phyloP scores from a whole-genome alignment of 2,888 invertebrate genomes.

The Pegoplata infirma region DNA sequence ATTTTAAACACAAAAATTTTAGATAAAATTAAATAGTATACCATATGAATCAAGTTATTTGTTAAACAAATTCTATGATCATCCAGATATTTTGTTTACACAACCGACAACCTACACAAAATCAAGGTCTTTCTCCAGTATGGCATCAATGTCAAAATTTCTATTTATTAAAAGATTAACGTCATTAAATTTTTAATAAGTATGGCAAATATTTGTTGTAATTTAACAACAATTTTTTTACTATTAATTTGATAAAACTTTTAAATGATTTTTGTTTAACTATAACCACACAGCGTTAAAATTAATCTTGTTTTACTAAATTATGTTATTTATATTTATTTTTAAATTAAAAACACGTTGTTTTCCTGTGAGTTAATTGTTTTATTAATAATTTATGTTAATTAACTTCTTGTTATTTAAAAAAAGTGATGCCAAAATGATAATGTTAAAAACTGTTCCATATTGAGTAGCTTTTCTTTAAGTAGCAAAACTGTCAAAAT shows the following conservation, averaged over 20 bases:
- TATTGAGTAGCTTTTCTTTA: conserved; percentile 4
- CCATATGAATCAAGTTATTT: conserved; percentile 2
- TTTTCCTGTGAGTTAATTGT: not conserved
- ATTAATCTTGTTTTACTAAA: not conserved
- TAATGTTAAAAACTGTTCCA: not conserved
- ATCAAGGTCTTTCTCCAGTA: conserved; percentile 59
- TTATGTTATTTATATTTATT: not conserved
- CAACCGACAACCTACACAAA: conserved; percentile 54
- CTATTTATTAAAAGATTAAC: conserved; percentile 33
- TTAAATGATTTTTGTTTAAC: not conserved
- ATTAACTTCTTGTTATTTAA: conserved; percentile 23
- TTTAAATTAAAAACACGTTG: conserved; percentile 5
- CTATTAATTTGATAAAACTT: not conserved
- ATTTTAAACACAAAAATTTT: not conserved
- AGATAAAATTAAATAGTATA: not conserved
- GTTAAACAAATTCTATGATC: conserved; percentile 22
- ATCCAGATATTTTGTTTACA: conserved; percentile 59
- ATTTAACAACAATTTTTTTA: not conserved
- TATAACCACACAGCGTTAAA: not conserved
- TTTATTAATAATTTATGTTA: conserved; percentile 18
- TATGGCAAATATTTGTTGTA: not conserved
- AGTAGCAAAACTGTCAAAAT: not conserved
- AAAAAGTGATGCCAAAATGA: conserved; percentile 7
- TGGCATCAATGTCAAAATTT: conserved; percentile 40
- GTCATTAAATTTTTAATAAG: conserved; percentile 1